These are phyloP conservation scores for Rotaria socialis DNA, from an alignment of 2,888 invertebrate genomes.

Conservation along the genomic window DNA sequence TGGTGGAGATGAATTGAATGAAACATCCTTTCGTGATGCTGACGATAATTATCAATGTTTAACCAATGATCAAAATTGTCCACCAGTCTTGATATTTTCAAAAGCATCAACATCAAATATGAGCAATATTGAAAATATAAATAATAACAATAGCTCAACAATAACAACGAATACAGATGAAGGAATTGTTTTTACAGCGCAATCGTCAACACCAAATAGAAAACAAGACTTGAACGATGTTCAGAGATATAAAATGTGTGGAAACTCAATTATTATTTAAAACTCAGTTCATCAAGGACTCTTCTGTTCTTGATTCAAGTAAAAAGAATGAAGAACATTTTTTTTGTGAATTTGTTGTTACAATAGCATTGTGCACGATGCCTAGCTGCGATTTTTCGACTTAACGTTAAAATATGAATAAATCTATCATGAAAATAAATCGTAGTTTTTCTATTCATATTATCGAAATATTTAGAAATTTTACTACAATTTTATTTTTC, in stretches of 20 bases:
- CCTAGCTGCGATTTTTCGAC: no score
- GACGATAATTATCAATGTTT: conserved; percentile 26
- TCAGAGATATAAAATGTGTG: conserved; percentile 36
- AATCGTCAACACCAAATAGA: neutral
- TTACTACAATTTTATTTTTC: no score
- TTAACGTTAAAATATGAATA: no score
- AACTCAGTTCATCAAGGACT: neutral
- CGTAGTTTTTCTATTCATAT: no score
- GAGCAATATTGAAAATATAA: neutral
- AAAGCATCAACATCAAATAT: neutral
- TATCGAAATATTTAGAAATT: no score
- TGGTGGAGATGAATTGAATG: conserved; percentile 9
- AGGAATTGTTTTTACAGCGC: neutral
- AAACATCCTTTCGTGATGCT: conserved; percentile 32
- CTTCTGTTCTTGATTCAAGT: neutral
- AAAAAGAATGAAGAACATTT: neutral
- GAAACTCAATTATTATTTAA: conserved; percentile 25
- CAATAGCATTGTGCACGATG: neutral
- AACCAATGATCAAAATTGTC: neutral
- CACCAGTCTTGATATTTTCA: neutral
- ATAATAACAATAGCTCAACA: neutral
- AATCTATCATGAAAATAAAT: no score
- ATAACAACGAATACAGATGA: neutral
- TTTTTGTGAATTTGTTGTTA: neutral
- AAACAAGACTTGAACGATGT: neutral